These are phyloP conservation scores for Eutrigla gurnardus DNA, from an alignment of 2,797 vertebrate species.

Conservation along the genomic window DNA sequence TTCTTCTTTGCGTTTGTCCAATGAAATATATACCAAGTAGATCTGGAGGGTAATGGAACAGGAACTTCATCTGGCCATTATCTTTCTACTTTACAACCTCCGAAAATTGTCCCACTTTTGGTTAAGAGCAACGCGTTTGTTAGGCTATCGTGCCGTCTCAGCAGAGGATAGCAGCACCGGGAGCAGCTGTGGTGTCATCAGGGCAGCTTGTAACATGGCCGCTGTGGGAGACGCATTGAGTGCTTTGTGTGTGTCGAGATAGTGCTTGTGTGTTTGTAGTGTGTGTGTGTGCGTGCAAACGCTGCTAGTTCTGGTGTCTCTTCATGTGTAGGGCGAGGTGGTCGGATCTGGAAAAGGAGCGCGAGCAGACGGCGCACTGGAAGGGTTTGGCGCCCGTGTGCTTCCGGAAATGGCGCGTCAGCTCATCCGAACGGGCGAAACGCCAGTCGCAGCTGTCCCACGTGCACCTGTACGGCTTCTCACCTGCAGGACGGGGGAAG, in stretches of 20 bases:
- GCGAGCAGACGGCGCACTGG: constrained; percentile 96
- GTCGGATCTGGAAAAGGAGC: constrained; percentile 97
- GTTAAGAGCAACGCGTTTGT: constrained; percentile 52
- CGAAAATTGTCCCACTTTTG: constrained; percentile 31
- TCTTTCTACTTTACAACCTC: constrained; percentile 55
- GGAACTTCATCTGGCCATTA: constrained; percentile 33
- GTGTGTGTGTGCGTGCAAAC: constrained; percentile 19
- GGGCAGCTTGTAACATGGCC: constrained; percentile 34
- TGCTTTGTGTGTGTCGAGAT: constrained; percentile 38
- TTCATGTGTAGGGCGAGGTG: constrained; percentile 99
- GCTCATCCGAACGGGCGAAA: constrained; percentile 96
- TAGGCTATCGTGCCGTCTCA: constrained; percentile 33
- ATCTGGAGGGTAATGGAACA: constrained; percentile 53
- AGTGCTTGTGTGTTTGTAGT: constrained; percentile 41
- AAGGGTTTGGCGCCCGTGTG: constrained; percentile 99
- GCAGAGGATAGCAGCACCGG: constrained; percentile 63
- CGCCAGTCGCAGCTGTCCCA: constrained; percentile 99
- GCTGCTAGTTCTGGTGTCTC: constrained; percentile 92
- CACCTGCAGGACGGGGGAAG: constrained; percentile 82
- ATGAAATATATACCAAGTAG: constrained; percentile 48
- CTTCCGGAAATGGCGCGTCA: constrained; percentile 97
- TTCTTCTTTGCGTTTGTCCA: constrained; percentile 50
- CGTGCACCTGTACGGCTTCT: constrained; percentile 98
- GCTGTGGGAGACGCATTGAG: constrained; percentile 37
- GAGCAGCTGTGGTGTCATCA: constrained; percentile 58